Evolutionary conservation across 2,797 vertebrate species (phyloP), one percentile per base, ranked within the genome.

Genomic region (Channa striata): DNA sequence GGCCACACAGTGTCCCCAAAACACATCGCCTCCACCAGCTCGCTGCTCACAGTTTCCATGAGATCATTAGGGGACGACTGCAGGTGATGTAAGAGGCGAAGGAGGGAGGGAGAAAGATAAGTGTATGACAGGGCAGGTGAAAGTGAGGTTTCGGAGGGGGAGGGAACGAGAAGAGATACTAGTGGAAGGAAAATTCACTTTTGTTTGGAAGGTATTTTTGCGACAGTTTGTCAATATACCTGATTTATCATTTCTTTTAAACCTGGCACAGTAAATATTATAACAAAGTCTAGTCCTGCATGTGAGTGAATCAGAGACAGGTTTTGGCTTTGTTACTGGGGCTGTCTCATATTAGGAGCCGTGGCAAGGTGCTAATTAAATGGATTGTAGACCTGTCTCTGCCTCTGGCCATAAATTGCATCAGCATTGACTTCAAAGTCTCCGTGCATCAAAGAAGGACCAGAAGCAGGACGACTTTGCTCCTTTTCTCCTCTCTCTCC

Each of bases 371-470:
- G 84, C 73, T 88, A 81, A 91, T 91, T 74, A 88, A 84, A 88
- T 76, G 78, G 60, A 83, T 83, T 81, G 78, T 73, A 72, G 80
- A 64, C 68, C 74, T 77, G 68, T 65, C 70, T 83, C 46, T 66
- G 85, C 81, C 74, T 79, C 58, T 10, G 54, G 83, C 44, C 74
- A 39, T 62, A 63, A 85, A 89, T 89, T 89, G 72, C 86, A 87
- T 86, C 79, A 85, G 81, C 74, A 84, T 87, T 85, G 85, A 88
- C 87, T 90, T 90, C 84, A 90, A 91, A 90, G 82, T 76, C 72
- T 72, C 20, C 60, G 37, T 68, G 67, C 78, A 79, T 90, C 82
- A 88, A 87, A 87, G 78, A 80, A 53, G 20, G 68, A 76, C 52
- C 72, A 79, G 71, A 60, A 78, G 82, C 71, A 61, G 50, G 39